Evolutionary conservation across 2,113 vertebrate genomes (phyloP).

Genomic region (Chaetodon trifascialis): DNA sequence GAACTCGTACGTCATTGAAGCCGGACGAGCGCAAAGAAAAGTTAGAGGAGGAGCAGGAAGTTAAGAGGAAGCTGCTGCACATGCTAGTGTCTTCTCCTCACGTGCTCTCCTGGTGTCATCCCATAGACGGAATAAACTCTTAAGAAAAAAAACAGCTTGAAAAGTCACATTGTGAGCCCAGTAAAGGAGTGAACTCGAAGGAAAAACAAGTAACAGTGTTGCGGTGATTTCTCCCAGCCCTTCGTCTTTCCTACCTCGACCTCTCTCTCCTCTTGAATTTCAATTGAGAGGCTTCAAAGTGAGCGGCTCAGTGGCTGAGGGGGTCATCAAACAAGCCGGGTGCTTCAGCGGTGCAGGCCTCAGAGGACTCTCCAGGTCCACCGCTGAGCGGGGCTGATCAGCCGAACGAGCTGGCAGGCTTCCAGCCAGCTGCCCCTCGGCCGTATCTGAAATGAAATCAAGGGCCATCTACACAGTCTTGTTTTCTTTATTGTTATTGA

Average conservation of each 20-base stretch:
- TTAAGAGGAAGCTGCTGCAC: neutral
- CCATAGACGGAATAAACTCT: too few relatives aligned
- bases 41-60: conserved; percentile 41
- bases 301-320: conserved; percentile 63
- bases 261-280: conserved; percentile 80
- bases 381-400: conserved; percentile 29
- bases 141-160: neutral
- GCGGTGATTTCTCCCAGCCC: conserved; percentile 2
- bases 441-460: neutral
- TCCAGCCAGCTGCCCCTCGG: neutral
- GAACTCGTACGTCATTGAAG: conserved; percentile 32
- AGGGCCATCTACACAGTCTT: neutral
- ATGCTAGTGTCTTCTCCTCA: neutral
- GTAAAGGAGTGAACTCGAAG: neutral
- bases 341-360: conserved; percentile 44
- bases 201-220: neutral
- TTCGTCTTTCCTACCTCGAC: neutral
- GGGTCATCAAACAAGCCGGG: conserved; percentile 70
- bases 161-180: neutral
- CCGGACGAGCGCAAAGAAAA: neutral
- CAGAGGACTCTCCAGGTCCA: conserved; percentile 42
- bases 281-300: conserved; percentile 85
- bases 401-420: conserved; percentile 19
- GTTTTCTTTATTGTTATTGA: neutral
- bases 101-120: neutral